Evolutionary conservation across 2,797 vertebrate genomes (phyloP).

Genomic region (Thalassophryne amazonica): DNA sequence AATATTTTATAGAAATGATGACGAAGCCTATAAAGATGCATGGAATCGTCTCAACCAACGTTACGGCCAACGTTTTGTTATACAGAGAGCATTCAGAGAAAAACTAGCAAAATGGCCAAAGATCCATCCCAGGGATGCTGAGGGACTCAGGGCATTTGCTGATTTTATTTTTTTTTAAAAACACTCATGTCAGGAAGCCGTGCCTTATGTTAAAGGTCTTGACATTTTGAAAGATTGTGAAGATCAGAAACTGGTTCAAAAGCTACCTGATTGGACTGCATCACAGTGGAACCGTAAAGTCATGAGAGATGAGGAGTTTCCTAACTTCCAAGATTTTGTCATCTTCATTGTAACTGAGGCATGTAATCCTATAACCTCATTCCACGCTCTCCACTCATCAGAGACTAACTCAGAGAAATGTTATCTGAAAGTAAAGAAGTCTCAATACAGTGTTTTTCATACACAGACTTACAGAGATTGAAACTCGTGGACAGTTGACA

Average conservation of each 20-base stretch:
- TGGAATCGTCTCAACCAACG: constrained; percentile 6
- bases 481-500: not conserved
- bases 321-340: too few species aligned
- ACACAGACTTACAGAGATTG: not conserved
- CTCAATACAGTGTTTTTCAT: not conserved
- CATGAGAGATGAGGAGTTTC: too few species aligned
- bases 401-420: too few species aligned
- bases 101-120: constrained; percentile 21
- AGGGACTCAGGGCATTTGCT: not conserved
- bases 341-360: too few species aligned
- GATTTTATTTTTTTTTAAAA: too few species aligned
- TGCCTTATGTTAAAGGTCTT: constrained; percentile 7
- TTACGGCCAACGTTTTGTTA: constrained; percentile 19
- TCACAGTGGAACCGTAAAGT: too few species aligned
- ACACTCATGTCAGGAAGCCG: constrained; percentile 3
- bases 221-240: constrained; percentile 16
- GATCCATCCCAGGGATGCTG: constrained; percentile 1
- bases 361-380: too few species aligned
- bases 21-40: constrained; percentile 16
- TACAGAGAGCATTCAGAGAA: too few species aligned
- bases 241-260: constrained; percentile 7
- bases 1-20: constrained; percentile 5
- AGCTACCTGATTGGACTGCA: too few species aligned
- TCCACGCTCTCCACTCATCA: too few species aligned
- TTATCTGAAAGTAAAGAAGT: not conserved